Conservation (phyloP, 92 coral and sea anemone genomes). For the Porites divaricata region DNA sequence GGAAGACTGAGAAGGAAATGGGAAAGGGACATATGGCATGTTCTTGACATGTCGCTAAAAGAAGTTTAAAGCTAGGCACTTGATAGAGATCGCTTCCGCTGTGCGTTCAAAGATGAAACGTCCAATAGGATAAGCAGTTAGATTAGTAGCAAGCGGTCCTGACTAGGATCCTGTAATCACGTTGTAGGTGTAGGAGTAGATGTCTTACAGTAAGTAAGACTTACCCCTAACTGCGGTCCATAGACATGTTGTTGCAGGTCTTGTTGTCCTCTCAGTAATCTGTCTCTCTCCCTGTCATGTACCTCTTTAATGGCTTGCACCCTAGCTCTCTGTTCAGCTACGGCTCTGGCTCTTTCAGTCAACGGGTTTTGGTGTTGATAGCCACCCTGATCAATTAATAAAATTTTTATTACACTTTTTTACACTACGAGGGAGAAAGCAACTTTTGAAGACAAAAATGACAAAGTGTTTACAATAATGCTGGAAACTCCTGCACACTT, state of each 20-base stretch:
- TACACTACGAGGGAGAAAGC: not conserved
- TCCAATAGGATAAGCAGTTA: no score
- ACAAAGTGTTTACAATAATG: no score
- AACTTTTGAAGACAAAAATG: no score
- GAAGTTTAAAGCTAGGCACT: no score
- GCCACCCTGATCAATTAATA: slow-evolving; percentile 5
- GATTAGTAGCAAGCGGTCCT: not conserved
- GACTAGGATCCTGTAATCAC: not conserved
- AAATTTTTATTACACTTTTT: no score
- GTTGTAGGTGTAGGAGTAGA: not conserved
- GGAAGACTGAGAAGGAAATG: no score
- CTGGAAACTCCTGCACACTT: no score
- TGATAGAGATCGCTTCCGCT: no score
- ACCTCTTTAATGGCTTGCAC: slow-evolving; percentile 68
- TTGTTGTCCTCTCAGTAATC: slow-evolving; percentile 59
- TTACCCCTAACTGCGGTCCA: slow-evolving; percentile 26
- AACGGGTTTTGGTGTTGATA: slow-evolving; percentile 27
- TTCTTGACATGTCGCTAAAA: no score
- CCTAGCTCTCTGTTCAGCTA: slow-evolving; percentile 78
- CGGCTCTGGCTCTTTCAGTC: slow-evolving; percentile 69
- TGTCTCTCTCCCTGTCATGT: slow-evolving; percentile 72
- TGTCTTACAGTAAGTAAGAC: not conserved
- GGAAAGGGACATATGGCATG: no score
- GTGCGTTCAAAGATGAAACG: no score
- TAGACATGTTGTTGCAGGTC: slow-evolving; percentile 61